Base-by-base conservation (phyloP, 2,113 vertebrate genomes). In the Myocastor coypus region DNA sequence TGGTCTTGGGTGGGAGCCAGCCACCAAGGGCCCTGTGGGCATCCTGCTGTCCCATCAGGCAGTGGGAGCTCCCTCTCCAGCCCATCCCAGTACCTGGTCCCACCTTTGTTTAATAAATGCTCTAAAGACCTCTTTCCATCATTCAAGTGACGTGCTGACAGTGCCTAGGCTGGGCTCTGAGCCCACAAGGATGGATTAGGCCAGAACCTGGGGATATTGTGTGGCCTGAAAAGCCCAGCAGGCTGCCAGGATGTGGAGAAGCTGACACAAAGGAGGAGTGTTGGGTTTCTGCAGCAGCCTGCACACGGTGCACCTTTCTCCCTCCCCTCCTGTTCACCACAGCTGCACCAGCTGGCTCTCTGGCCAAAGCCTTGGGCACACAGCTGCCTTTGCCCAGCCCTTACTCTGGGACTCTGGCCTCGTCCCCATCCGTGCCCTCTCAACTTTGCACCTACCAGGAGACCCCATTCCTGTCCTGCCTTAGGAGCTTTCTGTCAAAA, bases 51-150 rank as follows among this genome's bases (percentile, higher is more conserved):
- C 83, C 89, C 91, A 26, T 13, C 52, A 12, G 90, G 78, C 91
- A 73, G 9, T 5, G n/a, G 93, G 81, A 59, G 19, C 81, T 32
- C 80, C 24, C 92, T 32, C 34, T 50, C 73, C 24, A 20, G 57
- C 75, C 68, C 37, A 80, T 16, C 73, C 83, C 37, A 64, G 24
- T 52, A 87, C 37, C 64, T 77, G 32, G 73, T 22, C 28, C 73
- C 46, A 73, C 50, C 87, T 85, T 57, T 77, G 57, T 88, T 96
- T 84, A 97, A 97, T 96, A 97, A 97, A 94, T 64, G 90, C 75
- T 87, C 32, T 59, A 52, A 88, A 89, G 78, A 83, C 28, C 46
- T 95, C 81, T 91, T 94, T 86, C 63, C 34, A 20, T 91, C 68
- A 40, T 42, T 91, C 2, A 8, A n/a, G n/a, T 32, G 20, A 13